Evolutionary conservation across 2,888 invertebrate species (phyloP).

Genomic region (Philereme transversata): DNA sequence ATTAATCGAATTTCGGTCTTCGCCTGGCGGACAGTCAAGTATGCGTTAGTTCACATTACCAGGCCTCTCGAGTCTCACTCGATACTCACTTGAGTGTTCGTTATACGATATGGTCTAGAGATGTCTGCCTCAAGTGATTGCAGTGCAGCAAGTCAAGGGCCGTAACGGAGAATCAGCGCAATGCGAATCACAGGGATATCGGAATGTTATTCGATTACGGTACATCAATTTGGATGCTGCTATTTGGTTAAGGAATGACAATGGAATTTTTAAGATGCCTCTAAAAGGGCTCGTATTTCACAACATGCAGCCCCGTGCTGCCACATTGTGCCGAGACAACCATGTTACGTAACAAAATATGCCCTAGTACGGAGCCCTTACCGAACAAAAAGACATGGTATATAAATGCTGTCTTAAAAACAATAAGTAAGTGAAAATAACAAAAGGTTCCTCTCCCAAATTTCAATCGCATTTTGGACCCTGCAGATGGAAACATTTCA

Average conservation of each 20-base stretch:
- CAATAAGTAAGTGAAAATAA: too few species aligned
- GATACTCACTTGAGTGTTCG: constrained; percentile 69
- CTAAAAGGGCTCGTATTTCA: too few species aligned
- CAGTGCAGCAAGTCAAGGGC: constrained; percentile 65
- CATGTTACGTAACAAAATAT: too few species aligned
- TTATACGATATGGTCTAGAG: constrained; percentile 70
- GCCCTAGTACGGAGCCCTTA: too few species aligned
- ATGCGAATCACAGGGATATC: constrained; percentile 39
- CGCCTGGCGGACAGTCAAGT: constrained; percentile 68
- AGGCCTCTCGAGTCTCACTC: constrained; percentile 64
- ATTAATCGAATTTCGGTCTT: constrained; percentile 79
- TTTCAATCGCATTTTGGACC: neutral
- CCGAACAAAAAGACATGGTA: too few species aligned
- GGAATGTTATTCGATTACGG: constrained; percentile 28
- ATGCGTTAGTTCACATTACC: constrained; percentile 74
- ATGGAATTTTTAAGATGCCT: neutral
- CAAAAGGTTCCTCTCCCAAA: too few species aligned
- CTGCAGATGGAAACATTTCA: constrained; percentile 3
- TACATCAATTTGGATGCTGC: constrained; percentile 9
- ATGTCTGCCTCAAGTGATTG: constrained; percentile 70
- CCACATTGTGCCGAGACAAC: too few species aligned
- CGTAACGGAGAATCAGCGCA: constrained; percentile 51
- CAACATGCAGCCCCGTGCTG: too few species aligned
- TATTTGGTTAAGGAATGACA: neutral
- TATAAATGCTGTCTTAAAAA: too few species aligned